phyloP scores from a whole-genome alignment of 2,888 invertebrate genomes.

The Watsonalla binaria region DNA sequence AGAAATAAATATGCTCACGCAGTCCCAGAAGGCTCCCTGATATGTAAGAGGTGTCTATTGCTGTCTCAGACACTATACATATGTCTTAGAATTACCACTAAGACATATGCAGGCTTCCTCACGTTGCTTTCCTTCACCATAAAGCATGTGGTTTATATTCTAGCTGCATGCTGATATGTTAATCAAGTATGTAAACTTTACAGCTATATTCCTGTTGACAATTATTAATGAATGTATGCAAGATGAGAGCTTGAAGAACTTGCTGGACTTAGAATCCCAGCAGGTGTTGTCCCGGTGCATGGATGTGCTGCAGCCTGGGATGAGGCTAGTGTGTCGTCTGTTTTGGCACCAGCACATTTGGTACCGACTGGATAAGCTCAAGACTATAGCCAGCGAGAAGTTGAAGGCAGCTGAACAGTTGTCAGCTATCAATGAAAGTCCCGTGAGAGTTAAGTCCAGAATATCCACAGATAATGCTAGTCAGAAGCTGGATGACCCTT shows the following conservation, averaged over 20 bases:
- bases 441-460: background rate
- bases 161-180: background rate
- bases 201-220: constrained; percentile 51
- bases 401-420: no score
- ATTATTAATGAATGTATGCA: constrained; percentile 48
- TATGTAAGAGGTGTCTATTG: no score
- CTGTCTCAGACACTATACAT: no score
- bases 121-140: no score
- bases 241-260: constrained; percentile 28
- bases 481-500: constrained; percentile 20
- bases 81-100: no score
- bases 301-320: constrained; percentile 37
- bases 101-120: no score
- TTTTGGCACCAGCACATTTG: constrained; percentile 60
- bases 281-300: constrained; percentile 34
- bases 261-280: constrained; percentile 37
- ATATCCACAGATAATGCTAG: no score
- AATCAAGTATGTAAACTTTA: constrained; percentile 17
- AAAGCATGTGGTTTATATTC: no score
- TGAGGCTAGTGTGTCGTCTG: constrained; percentile 52
- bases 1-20: no score
- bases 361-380: constrained; percentile 40
- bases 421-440: no score
- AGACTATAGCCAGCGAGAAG: constrained; percentile 24
- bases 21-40: no score